Evolutionary conservation across 2,113 vertebrate species (phyloP).

Genomic region (Sylvia atricapilla): DNA sequence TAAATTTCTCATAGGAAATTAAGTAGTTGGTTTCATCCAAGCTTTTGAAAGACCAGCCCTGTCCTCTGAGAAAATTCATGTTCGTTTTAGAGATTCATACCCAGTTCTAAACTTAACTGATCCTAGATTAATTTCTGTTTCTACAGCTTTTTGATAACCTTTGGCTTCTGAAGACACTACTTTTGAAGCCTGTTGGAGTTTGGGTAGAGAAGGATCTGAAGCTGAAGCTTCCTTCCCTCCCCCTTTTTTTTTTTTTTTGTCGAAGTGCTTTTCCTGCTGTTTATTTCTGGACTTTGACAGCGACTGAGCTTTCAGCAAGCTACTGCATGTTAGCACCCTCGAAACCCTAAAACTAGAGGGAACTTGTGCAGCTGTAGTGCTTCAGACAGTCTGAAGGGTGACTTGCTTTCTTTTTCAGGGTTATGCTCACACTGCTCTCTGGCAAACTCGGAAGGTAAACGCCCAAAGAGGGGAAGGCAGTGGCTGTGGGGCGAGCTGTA

Average conservation of each 20-base stretch:
- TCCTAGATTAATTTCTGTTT: not conserved
- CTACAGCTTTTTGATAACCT: not conserved
- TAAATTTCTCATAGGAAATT: not conserved
- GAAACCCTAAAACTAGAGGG: not conserved
- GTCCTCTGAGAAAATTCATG: not conserved
- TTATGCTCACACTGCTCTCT: not conserved
- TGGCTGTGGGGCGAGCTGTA: not conserved
- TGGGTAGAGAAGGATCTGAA: not conserved
- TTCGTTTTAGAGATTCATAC: not conserved
- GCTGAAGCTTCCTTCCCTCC: not conserved
- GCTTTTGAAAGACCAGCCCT: not conserved
- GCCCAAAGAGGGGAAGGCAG: slow-evolving; percentile 11
- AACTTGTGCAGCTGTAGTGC: not conserved
- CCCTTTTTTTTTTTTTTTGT: not conserved
- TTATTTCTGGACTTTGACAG: not conserved
- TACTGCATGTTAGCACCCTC: not conserved
- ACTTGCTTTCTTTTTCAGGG: slow-evolving; percentile 25
- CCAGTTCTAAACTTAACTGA: not conserved
- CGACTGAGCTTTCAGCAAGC: not conserved
- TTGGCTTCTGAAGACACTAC: not conserved
- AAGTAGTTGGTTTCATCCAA: not conserved
- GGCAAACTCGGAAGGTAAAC: slow-evolving; percentile 28
- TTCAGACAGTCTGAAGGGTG: not conserved
- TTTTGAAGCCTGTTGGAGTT: not conserved
- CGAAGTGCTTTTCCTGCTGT: not conserved